These are phyloP conservation scores for Sinelater perroti DNA, from an alignment of 2,888 invertebrate species.

Conservation along the genomic window DNA sequence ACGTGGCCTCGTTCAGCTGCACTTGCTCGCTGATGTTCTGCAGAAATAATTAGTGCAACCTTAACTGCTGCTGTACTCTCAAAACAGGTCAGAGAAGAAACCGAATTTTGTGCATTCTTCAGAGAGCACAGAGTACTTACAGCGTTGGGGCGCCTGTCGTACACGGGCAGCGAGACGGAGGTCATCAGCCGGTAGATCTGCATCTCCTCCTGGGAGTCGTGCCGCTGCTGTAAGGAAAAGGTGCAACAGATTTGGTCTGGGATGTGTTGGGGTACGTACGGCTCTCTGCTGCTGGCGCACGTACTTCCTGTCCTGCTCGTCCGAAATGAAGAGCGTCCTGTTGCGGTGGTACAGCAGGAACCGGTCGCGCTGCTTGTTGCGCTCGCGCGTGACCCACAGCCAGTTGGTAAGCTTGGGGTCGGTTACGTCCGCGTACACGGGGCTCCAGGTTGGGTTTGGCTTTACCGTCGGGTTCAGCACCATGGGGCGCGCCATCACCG, in stretches of 20 bases:
- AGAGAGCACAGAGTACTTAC: slow-evolving; percentile 64
- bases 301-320: slow-evolving; percentile 70
- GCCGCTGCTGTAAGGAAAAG: too few species aligned
- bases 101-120: slow-evolving; percentile 4
- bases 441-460: slow-evolving; percentile 93
- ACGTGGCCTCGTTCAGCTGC: slow-evolving; percentile 93
- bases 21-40: slow-evolving; percentile 97
- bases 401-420: slow-evolving; percentile 92
- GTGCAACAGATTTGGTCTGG: too few species aligned
- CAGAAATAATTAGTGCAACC: slow-evolving; percentile 64
- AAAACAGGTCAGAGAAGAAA: slow-evolving; percentile 11
- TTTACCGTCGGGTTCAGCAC: slow-evolving; percentile 85
- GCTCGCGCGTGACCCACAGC: slow-evolving; percentile 86
- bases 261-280: neutral
- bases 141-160: slow-evolving; percentile 85
- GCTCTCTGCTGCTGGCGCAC: slow-evolving; percentile 61
- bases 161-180: slow-evolving; percentile 92
- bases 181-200: slow-evolving; percentile 87
- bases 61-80: neutral
- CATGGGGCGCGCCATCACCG: slow-evolving; percentile 95
- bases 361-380: slow-evolving; percentile 80
- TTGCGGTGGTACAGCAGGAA: slow-evolving; percentile 74
- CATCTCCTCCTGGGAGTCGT: slow-evolving; percentile 57
- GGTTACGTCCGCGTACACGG: slow-evolving; percentile 92
- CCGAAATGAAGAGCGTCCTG: slow-evolving; percentile 68